Conservation (phyloP, 2,797 vertebrate species). For the Gastrophryne carolinensis region DNA sequence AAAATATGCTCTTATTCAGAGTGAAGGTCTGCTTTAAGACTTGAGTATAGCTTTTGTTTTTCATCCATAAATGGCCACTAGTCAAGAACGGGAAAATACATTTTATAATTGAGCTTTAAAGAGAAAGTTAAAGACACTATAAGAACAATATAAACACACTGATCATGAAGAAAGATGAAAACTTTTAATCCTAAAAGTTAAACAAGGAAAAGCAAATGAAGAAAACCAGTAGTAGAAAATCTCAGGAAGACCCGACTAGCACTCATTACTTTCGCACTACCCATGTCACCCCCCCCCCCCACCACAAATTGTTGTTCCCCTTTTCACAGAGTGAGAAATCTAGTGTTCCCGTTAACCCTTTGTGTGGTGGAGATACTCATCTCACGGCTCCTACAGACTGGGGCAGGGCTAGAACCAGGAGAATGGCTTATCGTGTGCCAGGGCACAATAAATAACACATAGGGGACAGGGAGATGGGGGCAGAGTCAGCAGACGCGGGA, state of each 20-base stretch:
- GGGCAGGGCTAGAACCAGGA: background rate
- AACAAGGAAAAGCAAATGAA: conserved; percentile 4
- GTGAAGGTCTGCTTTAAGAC: no score
- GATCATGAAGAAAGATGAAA: conserved; percentile 7
- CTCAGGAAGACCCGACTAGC: background rate
- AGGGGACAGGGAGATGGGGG: background rate
- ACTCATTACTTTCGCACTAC: background rate
- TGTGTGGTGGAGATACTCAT: background rate
- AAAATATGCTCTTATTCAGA: no score
- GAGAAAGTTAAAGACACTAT: no score
- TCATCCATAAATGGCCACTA: no score
- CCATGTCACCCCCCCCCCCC: background rate
- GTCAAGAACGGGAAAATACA: no score
- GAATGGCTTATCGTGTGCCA: background rate
- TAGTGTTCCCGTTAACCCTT: background rate
- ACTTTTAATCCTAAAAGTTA: conserved; percentile 35
- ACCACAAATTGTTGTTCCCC: background rate
- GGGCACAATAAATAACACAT: conserved; percentile 26
- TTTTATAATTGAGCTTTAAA: no score
- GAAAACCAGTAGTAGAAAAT: conserved; percentile 7
- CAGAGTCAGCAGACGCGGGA: background rate
- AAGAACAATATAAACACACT: background rate
- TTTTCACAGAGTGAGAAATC: background rate
- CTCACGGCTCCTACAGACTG: background rate
- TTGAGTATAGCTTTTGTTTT: no score